A percentile compares a stretch with the other conserved stretches of the same genome.
Evolutionary conservation across 1,140 invertebrate species (phyloP).

Genomic region (Papilio polyxenes): DNA sequence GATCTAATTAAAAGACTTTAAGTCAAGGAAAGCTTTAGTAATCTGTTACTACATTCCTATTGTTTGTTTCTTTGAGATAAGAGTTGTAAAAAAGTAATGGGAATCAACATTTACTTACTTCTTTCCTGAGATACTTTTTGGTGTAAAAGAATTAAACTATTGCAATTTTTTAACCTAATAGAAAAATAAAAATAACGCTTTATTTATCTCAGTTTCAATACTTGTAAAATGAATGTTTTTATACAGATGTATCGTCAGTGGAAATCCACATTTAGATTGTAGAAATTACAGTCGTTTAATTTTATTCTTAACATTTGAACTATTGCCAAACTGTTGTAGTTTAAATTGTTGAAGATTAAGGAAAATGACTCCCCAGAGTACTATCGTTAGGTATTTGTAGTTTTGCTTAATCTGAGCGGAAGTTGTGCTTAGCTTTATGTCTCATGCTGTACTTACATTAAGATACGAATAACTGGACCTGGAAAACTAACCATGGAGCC

Average conservation of each 20-base stretch:
- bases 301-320: constrained; percentile 20
- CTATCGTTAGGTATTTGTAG: constrained; percentile 5
- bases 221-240: no score
- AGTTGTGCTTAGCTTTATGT: not conserved
- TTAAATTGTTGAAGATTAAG: constrained; percentile 16
- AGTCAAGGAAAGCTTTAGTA: not conserved
- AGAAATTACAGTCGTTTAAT: not conserved
- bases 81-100: not conserved
- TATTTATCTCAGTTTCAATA: no score
- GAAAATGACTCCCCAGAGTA: constrained; percentile 13
- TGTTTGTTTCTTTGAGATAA: constrained; percentile 16
- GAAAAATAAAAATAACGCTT: no score
- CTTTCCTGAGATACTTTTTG: no score
- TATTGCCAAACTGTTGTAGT: constrained; percentile 13
- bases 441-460: not conserved
- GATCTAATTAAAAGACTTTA: constrained; percentile 24
- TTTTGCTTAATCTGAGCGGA: constrained; percentile 17
- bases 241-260: no score
- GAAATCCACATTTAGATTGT: not conserved
- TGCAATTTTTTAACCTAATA: no score
- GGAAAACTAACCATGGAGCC: not conserved
- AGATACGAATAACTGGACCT: not conserved
- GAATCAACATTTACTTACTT: not conserved
- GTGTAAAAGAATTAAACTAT: no score
- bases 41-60: not conserved